Evolutionary conservation across 2,888 invertebrate species (phyloP).

Genomic region (Bibio marci): DNA sequence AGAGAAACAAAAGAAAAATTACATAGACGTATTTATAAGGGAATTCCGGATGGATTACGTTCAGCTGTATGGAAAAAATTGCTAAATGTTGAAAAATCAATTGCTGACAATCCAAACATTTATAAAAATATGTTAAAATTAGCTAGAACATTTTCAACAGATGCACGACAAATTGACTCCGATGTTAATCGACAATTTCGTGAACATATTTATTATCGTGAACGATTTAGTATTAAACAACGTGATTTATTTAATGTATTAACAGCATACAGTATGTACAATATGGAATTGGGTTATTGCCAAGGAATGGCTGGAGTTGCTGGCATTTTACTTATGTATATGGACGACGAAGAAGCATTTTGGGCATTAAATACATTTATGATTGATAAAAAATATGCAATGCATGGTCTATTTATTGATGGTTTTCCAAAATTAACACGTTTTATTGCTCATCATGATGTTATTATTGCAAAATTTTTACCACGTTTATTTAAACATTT

Average conservation of each 20-base stretch:
- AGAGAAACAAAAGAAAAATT: conserved; percentile 52
- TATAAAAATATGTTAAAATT: conserved; percentile 71
- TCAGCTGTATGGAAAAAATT: conserved; percentile 39
- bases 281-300: conserved; percentile 88
- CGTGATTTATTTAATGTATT: conserved; percentile 84
- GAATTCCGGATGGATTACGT: conserved; percentile 78
- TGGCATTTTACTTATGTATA: conserved; percentile 92
- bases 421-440: conserved; percentile 95
- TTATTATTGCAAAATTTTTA: conserved; percentile 82
- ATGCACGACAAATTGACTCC: conserved; percentile 89
- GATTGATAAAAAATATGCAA: conserved; percentile 77
- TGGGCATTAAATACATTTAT: conserved; percentile 90
- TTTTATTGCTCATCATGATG: conserved; percentile 92
- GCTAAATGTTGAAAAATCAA: conserved; percentile 55
- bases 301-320: conserved; percentile 99
- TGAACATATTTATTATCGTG: conserved; percentile 75
- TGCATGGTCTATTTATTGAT: conserved; percentile 96
- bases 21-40: conserved; percentile 74
- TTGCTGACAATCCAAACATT: conserved; percentile 59
- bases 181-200: conserved; percentile 94
- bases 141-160: conserved; percentile 75
- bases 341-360: conserved; percentile 97
- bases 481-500: conserved; percentile 92
- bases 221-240: conserved; percentile 83
- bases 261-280: conserved; percentile 92